Percentiles rank a stretch among this genome's conserved stretches.
Conservation (phyloP, 2,113 vertebrate genomes). For the Daubentonia madagascariensis region DNA sequence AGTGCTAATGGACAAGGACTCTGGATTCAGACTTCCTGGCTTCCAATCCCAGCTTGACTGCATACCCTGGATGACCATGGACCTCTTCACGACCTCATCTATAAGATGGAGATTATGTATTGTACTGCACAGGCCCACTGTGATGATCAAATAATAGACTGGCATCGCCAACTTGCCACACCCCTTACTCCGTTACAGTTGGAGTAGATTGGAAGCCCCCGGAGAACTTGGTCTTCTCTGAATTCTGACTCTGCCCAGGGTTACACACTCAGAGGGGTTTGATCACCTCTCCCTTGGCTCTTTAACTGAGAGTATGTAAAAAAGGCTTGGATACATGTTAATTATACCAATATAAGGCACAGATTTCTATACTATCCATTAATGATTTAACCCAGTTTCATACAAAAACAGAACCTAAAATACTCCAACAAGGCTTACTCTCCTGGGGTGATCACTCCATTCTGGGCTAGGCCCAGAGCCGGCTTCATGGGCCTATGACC, state of each 20-base stretch:
- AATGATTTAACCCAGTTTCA: background rate
- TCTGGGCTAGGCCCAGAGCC: background rate
- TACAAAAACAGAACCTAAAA: background rate
- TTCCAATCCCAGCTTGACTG: background rate
- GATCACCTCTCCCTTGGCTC: background rate
- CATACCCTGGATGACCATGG: rapidly evolving
- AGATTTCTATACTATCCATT: background rate
- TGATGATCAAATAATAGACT: background rate
- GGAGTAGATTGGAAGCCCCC: background rate
- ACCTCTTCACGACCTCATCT: background rate
- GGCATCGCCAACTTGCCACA: background rate
- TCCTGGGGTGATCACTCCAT: background rate
- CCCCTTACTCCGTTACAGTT: background rate
- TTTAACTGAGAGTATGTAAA: background rate
- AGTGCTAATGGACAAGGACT: rapidly evolving
- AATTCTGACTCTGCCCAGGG: background rate
- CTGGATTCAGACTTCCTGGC: background rate
- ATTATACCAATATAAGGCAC: background rate
- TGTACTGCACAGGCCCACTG: rapidly evolving
- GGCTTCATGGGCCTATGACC: background rate
- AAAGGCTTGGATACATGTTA: background rate
- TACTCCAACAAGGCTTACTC: background rate
- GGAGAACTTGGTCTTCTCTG: background rate
- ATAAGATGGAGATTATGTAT: background rate
- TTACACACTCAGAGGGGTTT: background rate